Evolutionary conservation across 2,888 invertebrate species (phyloP).

Genomic region (Andrena trimmerana): DNA sequence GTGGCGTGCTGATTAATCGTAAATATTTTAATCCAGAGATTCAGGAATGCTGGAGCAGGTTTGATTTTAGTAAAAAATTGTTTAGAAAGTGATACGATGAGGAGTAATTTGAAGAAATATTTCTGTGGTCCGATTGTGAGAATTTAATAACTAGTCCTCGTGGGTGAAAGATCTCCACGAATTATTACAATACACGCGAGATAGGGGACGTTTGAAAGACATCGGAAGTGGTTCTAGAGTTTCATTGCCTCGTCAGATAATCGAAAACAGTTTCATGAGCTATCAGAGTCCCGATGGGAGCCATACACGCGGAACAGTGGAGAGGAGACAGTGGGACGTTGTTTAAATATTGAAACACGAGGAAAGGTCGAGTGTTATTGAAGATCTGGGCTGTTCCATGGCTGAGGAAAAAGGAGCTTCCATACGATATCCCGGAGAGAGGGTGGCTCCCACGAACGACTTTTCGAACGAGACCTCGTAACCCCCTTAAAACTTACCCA

Average conservation of each 20-base stretch:
- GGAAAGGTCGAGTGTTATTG: slow-evolving; percentile 36
- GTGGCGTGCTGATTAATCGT: too few species aligned
- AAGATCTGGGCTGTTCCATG: slow-evolving; percentile 41
- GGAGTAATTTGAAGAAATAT: too few species aligned
- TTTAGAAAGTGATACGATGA: too few species aligned
- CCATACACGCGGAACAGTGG: slow-evolving; percentile 43
- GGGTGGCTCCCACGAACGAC: slow-evolving; percentile 57
- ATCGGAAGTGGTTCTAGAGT: not conserved
- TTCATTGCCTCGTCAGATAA: slow-evolving; percentile 1
- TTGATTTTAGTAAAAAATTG: too few species aligned
- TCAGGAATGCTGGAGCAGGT: too few species aligned
- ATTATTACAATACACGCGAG: slow-evolving; percentile 1
- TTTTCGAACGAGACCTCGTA: slow-evolving; percentile 68
- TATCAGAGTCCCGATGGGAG: slow-evolving; percentile 13
- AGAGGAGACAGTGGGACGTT: slow-evolving; percentile 17
- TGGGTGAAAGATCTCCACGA: too few species aligned
- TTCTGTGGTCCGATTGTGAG: too few species aligned
- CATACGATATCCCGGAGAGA: slow-evolving; percentile 31
- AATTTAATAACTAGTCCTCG: too few species aligned
- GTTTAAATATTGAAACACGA: slow-evolving; percentile 62
- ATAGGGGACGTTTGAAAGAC: not conserved
- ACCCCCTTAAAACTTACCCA: slow-evolving; percentile 69
- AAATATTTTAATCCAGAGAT: too few species aligned
- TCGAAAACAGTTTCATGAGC: slow-evolving; percentile 27
- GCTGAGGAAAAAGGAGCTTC: slow-evolving; percentile 26